Base-by-base conservation (phyloP, 2,113 vertebrate species). In the Agelaius tricolor region DNA sequence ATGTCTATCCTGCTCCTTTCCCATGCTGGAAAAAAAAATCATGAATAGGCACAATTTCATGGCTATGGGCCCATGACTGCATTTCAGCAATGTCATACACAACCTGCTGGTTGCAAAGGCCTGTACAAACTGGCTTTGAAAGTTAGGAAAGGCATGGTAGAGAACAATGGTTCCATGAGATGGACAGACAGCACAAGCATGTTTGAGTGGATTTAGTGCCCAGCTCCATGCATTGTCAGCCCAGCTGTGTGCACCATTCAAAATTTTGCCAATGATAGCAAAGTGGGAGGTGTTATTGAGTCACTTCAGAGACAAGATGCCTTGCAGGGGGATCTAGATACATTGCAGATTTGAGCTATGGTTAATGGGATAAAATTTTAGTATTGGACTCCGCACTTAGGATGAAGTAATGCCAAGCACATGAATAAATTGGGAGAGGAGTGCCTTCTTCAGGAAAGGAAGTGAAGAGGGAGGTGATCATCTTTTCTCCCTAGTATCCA, bases 1-100 rank as follows among this genome's bases (percentile, higher is more conserved):
- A 92, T 41, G 62, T 89, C 92, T 90, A 7, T 46, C 72, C 24
- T 83, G 82, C 52, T 93, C 43, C 78, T 84, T 94, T 92, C 61
- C 83, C 4, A 3, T 75, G 23, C 54, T 95, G 88, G 90, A 55
- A 92, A 92, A 74, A 74, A 72, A 84, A 27, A 22, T 33, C 14
- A 26, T 4, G 20, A 96, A 75, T 57, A 96, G 68, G 66, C 87
- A 95, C 22, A 78, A 90, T 84, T 94, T 95, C 39, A 61, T 65
- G 65, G 83, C 79, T 86, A 43, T 1, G 2, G 21, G 46, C 83
- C 88, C 27, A 21, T 35, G 22, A 51, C 0, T 86, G 57, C 65
- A 88, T 89, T 67, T 96, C 27, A 86, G 30, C 55, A 90, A 57
- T 41, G 44, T 61, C 77, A 26, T n/a, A 62, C n/a, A 19, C 0